Evolutionary conservation across 2,888 invertebrate genomes (phyloP).

Genomic region (Pandemis cinnamomeana): DNA sequence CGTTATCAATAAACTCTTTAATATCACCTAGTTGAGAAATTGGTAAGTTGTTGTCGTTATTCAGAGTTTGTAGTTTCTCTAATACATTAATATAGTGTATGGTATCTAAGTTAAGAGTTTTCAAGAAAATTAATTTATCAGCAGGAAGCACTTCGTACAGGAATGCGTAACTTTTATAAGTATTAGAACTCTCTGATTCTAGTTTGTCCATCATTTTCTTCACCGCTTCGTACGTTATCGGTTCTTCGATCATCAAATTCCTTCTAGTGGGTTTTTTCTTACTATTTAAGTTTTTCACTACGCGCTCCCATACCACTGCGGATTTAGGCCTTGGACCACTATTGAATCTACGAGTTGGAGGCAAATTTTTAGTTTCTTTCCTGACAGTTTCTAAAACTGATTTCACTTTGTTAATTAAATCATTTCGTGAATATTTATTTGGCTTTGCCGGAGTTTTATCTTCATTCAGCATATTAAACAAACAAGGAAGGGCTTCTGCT

Average conservation of each 20-base stretch:
- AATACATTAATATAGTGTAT: slow-evolving; percentile 56
- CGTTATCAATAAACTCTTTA: slow-evolving; percentile 60
- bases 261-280: slow-evolving; percentile 52
- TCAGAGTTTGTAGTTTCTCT: slow-evolving; percentile 53
- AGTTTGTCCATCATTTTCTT: slow-evolving; percentile 57
- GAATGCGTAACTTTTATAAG: slow-evolving; percentile 62
- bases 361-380: slow-evolving; percentile 53
- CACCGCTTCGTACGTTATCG: slow-evolving; percentile 59
- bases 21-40: slow-evolving; percentile 52
- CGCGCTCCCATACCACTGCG: slow-evolving; percentile 68
- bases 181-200: slow-evolving; percentile 54
- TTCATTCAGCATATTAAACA: slow-evolving; percentile 65
- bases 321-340: slow-evolving; percentile 60
- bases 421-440: slow-evolving; percentile 26
- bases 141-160: slow-evolving; percentile 55
- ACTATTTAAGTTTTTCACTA: slow-evolving; percentile 60
- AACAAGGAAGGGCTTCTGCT: slow-evolving; percentile 68
- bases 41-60: slow-evolving; percentile 49
- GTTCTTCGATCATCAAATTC: slow-evolving; percentile 43
- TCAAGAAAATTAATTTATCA: slow-evolving; percentile 62
- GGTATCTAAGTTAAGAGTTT: slow-evolving; percentile 61
- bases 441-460: slow-evolving; percentile 44
- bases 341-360: slow-evolving; percentile 55
- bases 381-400: slow-evolving; percentile 62
- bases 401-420: slow-evolving; percentile 54